Percentiles rank a stretch among this genome's conserved stretches.
phyloP scores from a whole-genome alignment of 2,113 vertebrate genomes.

The Paramisgurnus dabryanus region DNA sequence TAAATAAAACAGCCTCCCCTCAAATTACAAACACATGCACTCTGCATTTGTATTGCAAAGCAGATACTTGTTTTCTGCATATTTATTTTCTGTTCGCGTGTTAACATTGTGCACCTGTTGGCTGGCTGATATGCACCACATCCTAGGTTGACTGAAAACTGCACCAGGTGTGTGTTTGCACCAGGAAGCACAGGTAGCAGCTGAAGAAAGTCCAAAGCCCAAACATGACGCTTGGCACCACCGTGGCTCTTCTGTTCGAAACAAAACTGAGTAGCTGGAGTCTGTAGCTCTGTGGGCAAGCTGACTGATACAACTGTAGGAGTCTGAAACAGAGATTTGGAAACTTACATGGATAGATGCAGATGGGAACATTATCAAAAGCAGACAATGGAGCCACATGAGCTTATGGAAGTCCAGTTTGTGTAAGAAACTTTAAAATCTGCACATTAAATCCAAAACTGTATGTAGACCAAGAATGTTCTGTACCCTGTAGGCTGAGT shows the following conservation, averaged over 20 bases:
- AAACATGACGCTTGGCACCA: constrained; percentile 84
- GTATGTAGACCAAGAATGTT: background rate
- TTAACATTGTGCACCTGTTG: constrained; percentile 82
- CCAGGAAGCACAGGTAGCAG: constrained; percentile 88
- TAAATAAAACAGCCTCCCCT: no score
- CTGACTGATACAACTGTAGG: constrained; percentile 87
- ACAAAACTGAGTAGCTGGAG: constrained; percentile 89
- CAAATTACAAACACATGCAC: no score
- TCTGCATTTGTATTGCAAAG: no score
- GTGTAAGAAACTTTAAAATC: no score
- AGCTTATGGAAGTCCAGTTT: no score
- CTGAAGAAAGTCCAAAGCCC: constrained; percentile 95
- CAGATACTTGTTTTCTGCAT: no score
- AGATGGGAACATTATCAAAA: background rate
- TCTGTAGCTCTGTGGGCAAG: constrained; percentile 89
- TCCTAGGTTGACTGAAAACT: constrained; percentile 97
- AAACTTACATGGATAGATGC: background rate
- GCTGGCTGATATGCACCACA: constrained; percentile 94
- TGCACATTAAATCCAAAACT: background rate
- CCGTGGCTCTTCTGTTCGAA: constrained; percentile 89
- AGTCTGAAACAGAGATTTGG: constrained; percentile 69
- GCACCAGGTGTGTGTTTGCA: constrained; percentile 87
- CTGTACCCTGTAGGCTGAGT: constrained; percentile 90
- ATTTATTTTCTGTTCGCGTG: background rate
- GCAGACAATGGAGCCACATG: no score